Evolutionary conservation across 2,113 vertebrate genomes (phyloP).

Genomic region (Catagonus wagneri): DNA sequence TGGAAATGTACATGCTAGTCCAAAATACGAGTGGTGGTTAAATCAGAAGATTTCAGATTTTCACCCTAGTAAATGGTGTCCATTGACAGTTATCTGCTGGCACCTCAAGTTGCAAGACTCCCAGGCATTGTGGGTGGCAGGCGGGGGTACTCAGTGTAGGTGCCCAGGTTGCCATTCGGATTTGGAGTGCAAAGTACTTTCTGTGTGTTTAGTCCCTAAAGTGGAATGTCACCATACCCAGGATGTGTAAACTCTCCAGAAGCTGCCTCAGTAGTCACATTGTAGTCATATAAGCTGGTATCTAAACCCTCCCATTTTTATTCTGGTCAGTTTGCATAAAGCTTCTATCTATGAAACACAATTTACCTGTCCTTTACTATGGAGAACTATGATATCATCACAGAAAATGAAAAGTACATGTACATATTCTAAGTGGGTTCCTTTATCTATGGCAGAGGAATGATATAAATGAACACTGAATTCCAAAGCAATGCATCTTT

Average conservation of each 20-base stretch:
- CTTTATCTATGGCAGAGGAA: not conserved
- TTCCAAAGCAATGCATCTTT: not conserved
- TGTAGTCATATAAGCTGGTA: not conserved
- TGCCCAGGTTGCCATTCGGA: rapidly evolving
- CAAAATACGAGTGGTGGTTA: not conserved
- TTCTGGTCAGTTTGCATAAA: not conserved
- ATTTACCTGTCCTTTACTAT: not conserved
- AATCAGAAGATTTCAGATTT: not conserved
- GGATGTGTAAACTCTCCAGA: not conserved
- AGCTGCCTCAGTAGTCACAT: not conserved
- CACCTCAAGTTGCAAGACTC: not conserved
- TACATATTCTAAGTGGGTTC: not conserved
- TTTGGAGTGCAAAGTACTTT: not conserved
- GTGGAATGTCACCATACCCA: not conserved
- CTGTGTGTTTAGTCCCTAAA: not conserved
- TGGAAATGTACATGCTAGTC: not conserved
- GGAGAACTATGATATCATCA: not conserved
- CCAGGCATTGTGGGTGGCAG: not conserved
- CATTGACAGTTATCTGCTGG: not conserved
- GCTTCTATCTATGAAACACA: not conserved
- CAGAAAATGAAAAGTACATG: not conserved
- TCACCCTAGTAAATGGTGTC: not conserved
- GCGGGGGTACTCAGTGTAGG: rapidly evolving
- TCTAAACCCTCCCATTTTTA: not conserved
- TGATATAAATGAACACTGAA: not conserved